Conservation (phyloP, 1,140 invertebrate genomes). For the Aphelenchoides avenae region DNA sequence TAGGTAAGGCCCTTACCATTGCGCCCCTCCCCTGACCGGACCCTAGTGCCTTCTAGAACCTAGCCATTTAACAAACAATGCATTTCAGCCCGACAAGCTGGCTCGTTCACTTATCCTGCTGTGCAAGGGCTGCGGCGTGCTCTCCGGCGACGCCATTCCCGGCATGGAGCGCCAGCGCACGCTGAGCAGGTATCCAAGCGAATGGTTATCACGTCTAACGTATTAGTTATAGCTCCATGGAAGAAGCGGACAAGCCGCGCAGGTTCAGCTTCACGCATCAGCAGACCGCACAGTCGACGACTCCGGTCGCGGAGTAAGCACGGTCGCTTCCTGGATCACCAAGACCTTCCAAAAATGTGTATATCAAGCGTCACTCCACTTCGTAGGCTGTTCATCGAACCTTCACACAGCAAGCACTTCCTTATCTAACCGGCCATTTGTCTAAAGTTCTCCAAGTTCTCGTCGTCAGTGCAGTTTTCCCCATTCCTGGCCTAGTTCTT, state of each 20-base stretch:
- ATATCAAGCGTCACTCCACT: too few species aligned
- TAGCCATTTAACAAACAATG: background rate
- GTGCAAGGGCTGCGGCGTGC: slow-evolving; percentile 57
- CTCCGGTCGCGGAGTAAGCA: slow-evolving; percentile 8
- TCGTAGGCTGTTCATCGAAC: too few species aligned
- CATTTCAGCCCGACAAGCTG: slow-evolving; percentile 57
- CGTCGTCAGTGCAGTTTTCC: too few species aligned
- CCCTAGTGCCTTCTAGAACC: background rate
- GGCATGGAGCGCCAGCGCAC: slow-evolving; percentile 59
- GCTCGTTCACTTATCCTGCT: slow-evolving; percentile 57
- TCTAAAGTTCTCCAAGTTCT: too few species aligned
- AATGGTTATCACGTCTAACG: background rate
- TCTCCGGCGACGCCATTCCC: slow-evolving; percentile 56
- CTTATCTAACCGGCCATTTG: too few species aligned
- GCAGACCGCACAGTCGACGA: slow-evolving; percentile 9
- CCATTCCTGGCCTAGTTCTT: too few species aligned
- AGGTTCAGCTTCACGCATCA: slow-evolving; percentile 54
- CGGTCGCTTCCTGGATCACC: too few species aligned
- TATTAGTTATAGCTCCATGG: slow-evolving; percentile 53
- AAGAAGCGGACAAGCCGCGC: slow-evolving; percentile 56
- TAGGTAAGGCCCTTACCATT: background rate
- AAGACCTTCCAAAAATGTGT: too few species aligned
- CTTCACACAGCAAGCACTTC: too few species aligned
- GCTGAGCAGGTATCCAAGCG: slow-evolving; percentile 44
- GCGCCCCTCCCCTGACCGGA: background rate